Percentiles rank a stretch among this genome's conserved stretches.
These are phyloP conservation scores for Cirrhinus mrigala DNA, from an alignment of 2,797 vertebrate species.

Conservation along the genomic window DNA sequence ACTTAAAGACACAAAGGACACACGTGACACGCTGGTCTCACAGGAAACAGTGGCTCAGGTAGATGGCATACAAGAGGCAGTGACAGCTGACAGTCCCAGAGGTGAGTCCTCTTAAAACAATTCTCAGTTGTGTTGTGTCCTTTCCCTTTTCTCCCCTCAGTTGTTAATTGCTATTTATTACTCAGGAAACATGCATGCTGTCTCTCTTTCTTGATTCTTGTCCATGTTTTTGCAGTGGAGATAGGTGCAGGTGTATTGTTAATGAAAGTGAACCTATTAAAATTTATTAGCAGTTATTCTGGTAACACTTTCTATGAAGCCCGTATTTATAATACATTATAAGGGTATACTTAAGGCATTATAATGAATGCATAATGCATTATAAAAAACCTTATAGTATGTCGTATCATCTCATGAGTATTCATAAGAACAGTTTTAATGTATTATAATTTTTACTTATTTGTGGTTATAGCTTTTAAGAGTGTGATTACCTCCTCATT, in stretches of 20 bases:
- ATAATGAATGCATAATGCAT: too few relatives aligned
- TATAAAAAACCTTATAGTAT: too few relatives aligned
- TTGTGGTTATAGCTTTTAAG: too few relatives aligned
- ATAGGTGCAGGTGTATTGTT: not conserved
- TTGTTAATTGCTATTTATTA: not conserved
- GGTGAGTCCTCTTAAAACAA: slow-evolving; percentile 60
- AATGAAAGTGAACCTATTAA: not conserved
- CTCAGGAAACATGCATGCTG: slow-evolving; percentile 24
- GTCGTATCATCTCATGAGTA: too few relatives aligned
- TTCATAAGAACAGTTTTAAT: too few relatives aligned
- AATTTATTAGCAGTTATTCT: not conserved
- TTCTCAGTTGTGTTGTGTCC: not conserved
- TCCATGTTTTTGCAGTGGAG: slow-evolving; percentile 12
- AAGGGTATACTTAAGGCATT: too few relatives aligned
- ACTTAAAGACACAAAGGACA: not conserved
- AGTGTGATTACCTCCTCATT: too few relatives aligned
- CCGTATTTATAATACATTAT: too few relatives aligned
- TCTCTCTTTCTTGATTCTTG: not conserved
- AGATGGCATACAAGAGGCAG: slow-evolving; percentile 69
- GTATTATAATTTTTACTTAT: too few relatives aligned
- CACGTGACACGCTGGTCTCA: not conserved
- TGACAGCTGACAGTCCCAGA: slow-evolving; percentile 75
- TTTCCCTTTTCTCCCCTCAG: not conserved
- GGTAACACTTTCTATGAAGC: too few relatives aligned
- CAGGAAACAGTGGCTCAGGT: slow-evolving; percentile 67